A percentile compares a stretch with the other conserved stretches of the same genome.
Conservation (phyloP, 1,140 invertebrate species). For the Drosophila serrata region DNA sequence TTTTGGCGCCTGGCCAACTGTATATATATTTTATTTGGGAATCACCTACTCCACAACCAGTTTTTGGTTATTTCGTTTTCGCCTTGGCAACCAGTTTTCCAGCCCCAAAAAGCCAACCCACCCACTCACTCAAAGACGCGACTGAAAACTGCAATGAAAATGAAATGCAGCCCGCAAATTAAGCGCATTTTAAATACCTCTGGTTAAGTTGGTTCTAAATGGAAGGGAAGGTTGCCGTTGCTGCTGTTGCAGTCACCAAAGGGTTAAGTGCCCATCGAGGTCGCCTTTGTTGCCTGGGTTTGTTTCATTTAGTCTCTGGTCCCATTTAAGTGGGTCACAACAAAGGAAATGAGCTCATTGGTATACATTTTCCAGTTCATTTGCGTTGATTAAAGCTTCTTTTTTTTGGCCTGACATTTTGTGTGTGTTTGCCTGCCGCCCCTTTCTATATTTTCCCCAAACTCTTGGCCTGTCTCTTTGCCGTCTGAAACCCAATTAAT, state of each 20-base stretch:
- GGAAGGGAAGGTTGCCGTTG: neutral
- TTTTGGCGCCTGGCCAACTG: slow-evolving; percentile 70
- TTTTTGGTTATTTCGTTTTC: slow-evolving; percentile 42
- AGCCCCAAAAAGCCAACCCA: slow-evolving; percentile 35
- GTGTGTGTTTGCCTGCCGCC: slow-evolving; percentile 29
- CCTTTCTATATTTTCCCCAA: slow-evolving; percentile 5
- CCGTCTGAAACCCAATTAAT: slow-evolving; percentile 65
- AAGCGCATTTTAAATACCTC: slow-evolving; percentile 70
- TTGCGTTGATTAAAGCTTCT: slow-evolving; percentile 79
- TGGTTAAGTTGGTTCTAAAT: slow-evolving; percentile 16
- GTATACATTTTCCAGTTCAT: slow-evolving; percentile 82
- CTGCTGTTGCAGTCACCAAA: slow-evolving; percentile 30
- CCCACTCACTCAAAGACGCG: slow-evolving; percentile 13
- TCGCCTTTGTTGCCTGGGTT: slow-evolving; percentile 58
- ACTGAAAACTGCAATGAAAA: slow-evolving; percentile 72
- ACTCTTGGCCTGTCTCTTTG: slow-evolving; percentile 10
- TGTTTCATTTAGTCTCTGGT: slow-evolving; percentile 20
- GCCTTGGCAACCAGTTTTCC: slow-evolving; percentile 67
- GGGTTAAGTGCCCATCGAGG: slow-evolving; percentile 73
- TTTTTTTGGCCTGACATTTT: slow-evolving; percentile 46
- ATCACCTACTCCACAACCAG: slow-evolving; percentile 65
- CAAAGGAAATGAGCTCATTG: slow-evolving; percentile 80
- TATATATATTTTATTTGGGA: slow-evolving; percentile 24
- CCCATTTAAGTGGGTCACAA: slow-evolving; percentile 64
- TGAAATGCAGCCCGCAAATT: slow-evolving; percentile 54